phyloP scores from a whole-genome alignment of 1,140 invertebrate genomes.

The Lysiphlebus fabarum region DNA sequence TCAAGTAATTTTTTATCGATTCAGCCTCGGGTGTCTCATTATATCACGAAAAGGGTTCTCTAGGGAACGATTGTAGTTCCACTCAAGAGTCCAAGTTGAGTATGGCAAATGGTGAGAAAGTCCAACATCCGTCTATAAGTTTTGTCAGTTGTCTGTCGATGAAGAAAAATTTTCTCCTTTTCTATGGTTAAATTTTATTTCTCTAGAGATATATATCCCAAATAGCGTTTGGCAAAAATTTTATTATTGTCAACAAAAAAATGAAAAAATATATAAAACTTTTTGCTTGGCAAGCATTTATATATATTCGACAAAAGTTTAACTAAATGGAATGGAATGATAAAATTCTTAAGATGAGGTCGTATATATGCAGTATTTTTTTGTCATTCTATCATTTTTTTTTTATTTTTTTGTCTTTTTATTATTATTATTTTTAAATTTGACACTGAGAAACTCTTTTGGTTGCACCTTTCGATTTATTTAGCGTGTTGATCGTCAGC shows the following conservation, averaged over 20 bases:
- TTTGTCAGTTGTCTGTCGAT: not conserved
- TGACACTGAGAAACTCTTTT: slow-evolving; percentile 1
- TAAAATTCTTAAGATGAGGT: slow-evolving; percentile 16
- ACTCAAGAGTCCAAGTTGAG: not conserved
- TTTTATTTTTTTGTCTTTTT: not conserved
- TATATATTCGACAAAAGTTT: not conserved
- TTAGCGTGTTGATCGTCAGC: slow-evolving; percentile 1
- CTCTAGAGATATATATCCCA: too few species aligned
- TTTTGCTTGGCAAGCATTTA: not conserved
- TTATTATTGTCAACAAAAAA: too few species aligned
- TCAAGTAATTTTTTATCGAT: too few species aligned
- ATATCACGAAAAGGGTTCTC: not conserved
- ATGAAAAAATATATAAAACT: too few species aligned
- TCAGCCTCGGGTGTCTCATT: too few species aligned
- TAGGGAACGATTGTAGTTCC: slow-evolving; percentile 1
- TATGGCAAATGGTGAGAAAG: slow-evolving; percentile 6
- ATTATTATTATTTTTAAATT: too few species aligned
- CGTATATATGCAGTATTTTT: not conserved
- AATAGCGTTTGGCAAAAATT: too few species aligned
- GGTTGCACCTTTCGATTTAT: slow-evolving; percentile 22
- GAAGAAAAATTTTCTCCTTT: not conserved
- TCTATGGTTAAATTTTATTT: too few species aligned
- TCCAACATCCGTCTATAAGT: not conserved
- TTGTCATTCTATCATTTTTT: slow-evolving; percentile 1
- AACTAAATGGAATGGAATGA: slow-evolving; percentile 27